Conservation (phyloP, 2,113 vertebrate genomes). For the Oryzias curvinotus region DNA sequence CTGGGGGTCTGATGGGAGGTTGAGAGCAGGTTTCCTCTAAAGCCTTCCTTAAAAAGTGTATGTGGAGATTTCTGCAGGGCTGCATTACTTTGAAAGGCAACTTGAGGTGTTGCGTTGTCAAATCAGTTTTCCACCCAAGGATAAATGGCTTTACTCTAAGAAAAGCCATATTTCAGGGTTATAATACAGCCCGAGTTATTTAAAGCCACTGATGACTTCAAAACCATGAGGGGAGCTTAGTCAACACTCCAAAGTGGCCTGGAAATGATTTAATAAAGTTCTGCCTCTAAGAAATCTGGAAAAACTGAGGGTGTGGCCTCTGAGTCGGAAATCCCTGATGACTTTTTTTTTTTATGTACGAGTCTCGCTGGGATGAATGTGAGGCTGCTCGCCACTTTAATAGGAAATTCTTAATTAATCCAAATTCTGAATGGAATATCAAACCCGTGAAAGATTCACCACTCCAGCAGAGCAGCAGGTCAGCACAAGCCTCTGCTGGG, state of each 20-base stretch:
- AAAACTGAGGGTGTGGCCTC: constrained; percentile 48
- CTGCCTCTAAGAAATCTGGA: constrained; percentile 59
- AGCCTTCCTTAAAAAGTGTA: constrained; percentile 39
- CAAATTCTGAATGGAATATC: constrained; percentile 71
- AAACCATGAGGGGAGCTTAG: constrained; percentile 66
- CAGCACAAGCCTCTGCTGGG: constrained; percentile 65
- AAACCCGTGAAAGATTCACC: constrained; percentile 71
- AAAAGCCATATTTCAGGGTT: constrained; percentile 73
- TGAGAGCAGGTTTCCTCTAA: constrained; percentile 28
- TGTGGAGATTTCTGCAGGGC: constrained; percentile 30
- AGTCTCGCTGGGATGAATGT: constrained; percentile 75
- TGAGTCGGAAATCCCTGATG: constrained; percentile 63
- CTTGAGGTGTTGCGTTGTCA: constrained; percentile 69
- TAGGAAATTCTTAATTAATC: constrained; percentile 81
- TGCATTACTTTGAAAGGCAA: constrained; percentile 50
- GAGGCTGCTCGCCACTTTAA: constrained; percentile 76
- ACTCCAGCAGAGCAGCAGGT: constrained; percentile 72
- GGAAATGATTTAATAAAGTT: constrained; percentile 76
- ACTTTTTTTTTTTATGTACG: constrained; percentile 71
- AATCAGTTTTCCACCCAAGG: constrained; percentile 70
- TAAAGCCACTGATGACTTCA: constrained; percentile 76
- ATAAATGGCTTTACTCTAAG: constrained; percentile 72
- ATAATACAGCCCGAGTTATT: constrained; percentile 65
- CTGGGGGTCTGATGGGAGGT: constrained; percentile 23
- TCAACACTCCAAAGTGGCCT: constrained; percentile 66